phyloP scores from a whole-genome alignment of 2,888 invertebrate species.

The Silvanus unidentatus region DNA sequence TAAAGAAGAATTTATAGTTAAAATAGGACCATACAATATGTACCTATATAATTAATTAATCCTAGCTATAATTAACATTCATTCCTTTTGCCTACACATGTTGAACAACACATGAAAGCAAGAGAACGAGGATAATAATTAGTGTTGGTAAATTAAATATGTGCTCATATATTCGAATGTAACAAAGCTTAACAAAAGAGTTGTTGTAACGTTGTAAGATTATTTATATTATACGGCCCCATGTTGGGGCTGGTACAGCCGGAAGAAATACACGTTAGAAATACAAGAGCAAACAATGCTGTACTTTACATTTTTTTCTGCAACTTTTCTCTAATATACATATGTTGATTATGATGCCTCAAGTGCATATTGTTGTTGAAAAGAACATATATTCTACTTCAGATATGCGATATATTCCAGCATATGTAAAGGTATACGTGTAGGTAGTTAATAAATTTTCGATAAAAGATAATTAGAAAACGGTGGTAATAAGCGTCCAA shows the following conservation, averaged over 20 bases:
- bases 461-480: neutral
- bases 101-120: conserved; percentile 17
- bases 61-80: conserved; percentile 17
- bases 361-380: neutral
- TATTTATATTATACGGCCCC: conserved; percentile 27
- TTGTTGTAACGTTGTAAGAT: conserved; percentile 26
- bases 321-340: neutral
- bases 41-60: conserved; percentile 19
- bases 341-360: neutral
- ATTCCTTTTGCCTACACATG: conserved; percentile 14
- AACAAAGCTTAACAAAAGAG: conserved; percentile 31
- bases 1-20: conserved; percentile 7
- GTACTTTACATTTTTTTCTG: neutral
- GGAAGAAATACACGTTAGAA: conserved; percentile 30
- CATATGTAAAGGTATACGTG: no score
- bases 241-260: conserved; percentile 21
- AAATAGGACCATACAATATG: conserved; percentile 14
- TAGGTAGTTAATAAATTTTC: neutral
- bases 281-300: conserved; percentile 13
- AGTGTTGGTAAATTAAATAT: conserved; percentile 30
- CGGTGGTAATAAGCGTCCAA: no score
- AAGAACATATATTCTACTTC: no score
- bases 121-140: conserved; percentile 25
- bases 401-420: no score
- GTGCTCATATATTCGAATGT: conserved; percentile 26